Evolutionary conservation across 1,140 invertebrate genomes (phyloP).

Genomic region (Drosophila sp.): DNA sequence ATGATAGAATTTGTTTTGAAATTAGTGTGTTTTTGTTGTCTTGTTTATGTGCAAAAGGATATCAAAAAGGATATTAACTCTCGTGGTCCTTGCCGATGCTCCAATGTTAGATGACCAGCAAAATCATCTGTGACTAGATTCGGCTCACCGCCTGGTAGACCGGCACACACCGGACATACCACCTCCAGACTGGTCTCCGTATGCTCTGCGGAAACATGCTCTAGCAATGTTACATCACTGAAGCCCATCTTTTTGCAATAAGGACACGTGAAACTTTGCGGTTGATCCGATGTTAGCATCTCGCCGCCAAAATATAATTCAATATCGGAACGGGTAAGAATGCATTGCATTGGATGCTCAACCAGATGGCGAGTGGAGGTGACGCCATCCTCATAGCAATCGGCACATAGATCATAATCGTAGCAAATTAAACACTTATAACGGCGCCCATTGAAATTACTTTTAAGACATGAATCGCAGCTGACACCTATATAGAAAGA

Average conservation of each 20-base stretch:
- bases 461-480: constrained; percentile 99
- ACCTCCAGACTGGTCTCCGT: constrained; percentile 84
- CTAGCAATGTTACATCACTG: constrained; percentile 94
- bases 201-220: constrained; percentile 91
- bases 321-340: constrained; percentile 97
- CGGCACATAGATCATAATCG: constrained; percentile 99
- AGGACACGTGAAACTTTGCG: constrained; percentile 97
- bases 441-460: constrained; percentile 97
- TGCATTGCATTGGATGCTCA: constrained; percentile 99
- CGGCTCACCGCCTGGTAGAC: constrained; percentile 96
- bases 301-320: constrained; percentile 98
- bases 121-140: constrained; percentile 99
- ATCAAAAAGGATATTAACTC: constrained; percentile 94
- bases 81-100: constrained; percentile 94
- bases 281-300: constrained; percentile 93
- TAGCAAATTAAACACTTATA: constrained; percentile 99
- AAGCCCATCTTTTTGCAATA: constrained; percentile 98
- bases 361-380: constrained; percentile 96
- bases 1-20: no score
- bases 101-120: constrained; percentile 96
- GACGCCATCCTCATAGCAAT: constrained; percentile 97
- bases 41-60: constrained; percentile 85
- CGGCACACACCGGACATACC: constrained; percentile 98
- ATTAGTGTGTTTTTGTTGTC: not conserved
- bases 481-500: constrained; percentile 90